Evolutionary conservation across 1,140 invertebrate species (phyloP).

Genomic region (Melanaphis sacchari): DNA sequence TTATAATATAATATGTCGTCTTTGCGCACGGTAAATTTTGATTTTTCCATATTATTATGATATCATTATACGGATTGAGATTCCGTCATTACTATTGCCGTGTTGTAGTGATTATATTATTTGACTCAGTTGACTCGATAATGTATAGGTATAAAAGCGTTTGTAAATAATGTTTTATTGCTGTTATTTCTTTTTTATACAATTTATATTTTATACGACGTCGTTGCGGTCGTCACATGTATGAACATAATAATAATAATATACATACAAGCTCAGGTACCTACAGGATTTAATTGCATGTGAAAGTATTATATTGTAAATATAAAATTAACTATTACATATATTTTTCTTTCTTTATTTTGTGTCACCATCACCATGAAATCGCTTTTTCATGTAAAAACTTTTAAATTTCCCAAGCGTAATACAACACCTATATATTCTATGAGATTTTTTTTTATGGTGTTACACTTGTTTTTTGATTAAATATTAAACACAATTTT

Average conservation of each 20-base stretch:
- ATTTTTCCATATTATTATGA: neutral
- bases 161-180: neutral
- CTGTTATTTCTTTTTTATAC: neutral
- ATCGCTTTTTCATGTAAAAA: constrained; percentile 49
- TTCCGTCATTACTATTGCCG: neutral
- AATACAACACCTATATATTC: constrained; percentile 18
- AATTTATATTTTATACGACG: neutral
- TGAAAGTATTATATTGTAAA: neutral
- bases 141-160: neutral
- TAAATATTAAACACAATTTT: constrained; percentile 39
- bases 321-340: neutral
- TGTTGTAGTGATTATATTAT: neutral
- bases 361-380: neutral
- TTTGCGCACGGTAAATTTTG: neutral
- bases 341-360: neutral
- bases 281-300: constrained; percentile 2
- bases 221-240: neutral
- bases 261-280: neutral
- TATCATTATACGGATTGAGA: neutral
- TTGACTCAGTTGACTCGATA: neutral
- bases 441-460: neutral
- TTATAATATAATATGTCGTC: neutral
- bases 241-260: neutral
- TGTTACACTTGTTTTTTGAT: constrained; percentile 25
- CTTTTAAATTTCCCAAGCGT: constrained; percentile 45